Evolutionary conservation across 1,140 invertebrate species (phyloP), one percentile per base, ranked within the genome.

Genomic region (Drosophila pseudoananassae): DNA sequence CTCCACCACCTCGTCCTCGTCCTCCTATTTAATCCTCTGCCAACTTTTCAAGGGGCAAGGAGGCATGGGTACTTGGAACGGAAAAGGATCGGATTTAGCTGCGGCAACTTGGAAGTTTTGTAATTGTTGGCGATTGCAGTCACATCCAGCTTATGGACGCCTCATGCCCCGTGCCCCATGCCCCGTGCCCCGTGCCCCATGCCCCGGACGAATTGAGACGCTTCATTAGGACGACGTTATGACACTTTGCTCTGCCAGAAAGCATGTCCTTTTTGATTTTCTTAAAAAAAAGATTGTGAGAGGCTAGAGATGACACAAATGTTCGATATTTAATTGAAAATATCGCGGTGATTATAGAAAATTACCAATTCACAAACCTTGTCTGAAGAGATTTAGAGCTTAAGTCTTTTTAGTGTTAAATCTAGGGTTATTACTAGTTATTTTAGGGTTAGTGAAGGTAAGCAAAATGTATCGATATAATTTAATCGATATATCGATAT

Each of bases 51-150:
- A n/a, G 8, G 31, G 25, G 3, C 5, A 4, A 14, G 3, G 40
- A 25, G 4, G 15, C 38, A 10, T 6, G 17, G 43, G n/a, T 0
- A 5, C n/a, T n/a, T 10, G 49, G 27, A 29, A 14, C 14, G 38
- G 15, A 56, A 12, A 15, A 43, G 58, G 46, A 51, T 20, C 60
- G 27, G 69, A 71, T 72, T 72, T 61, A 50, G 58, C 47, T 46
- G 52, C 20, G 52, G 71, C 58, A 52, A 82, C 71, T 83, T 85
- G 75, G 72, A 85, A 84, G 81, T 84, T 85, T 85, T 85, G 82
- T 80, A 84, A 84, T 84, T 85, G 81, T 84, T 85, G 66, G 65
- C 76, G 59, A 79, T 84, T 74, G 71, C 76, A 84, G 71, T 82
- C 76, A 79, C 71, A 80, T 38, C 78, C 52, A 76, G 72, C 65